Percentiles rank a stretch among this genome's conserved stretches.
Conservation (phyloP, 2,113 vertebrate genomes). For the Bubo blakistoni region DNA sequence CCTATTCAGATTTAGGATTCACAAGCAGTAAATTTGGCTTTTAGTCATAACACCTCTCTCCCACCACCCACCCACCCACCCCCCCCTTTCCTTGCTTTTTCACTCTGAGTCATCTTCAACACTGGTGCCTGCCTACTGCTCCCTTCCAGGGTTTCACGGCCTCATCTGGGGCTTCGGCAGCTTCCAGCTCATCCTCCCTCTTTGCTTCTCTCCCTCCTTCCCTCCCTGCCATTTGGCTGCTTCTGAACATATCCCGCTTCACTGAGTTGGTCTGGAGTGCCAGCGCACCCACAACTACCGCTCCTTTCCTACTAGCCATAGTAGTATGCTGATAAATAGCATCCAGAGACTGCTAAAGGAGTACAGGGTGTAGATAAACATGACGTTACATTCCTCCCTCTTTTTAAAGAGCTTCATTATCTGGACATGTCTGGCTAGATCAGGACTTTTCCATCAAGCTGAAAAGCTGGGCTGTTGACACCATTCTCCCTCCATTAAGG, state of each 20-base stretch:
- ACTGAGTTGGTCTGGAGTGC: not conserved
- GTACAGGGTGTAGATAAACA: not conserved
- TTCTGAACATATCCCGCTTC: not conserved
- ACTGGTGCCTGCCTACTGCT: constrained; percentile 46
- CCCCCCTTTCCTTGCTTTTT: constrained; percentile 52
- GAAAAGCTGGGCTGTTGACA: not conserved
- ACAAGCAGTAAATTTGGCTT: constrained; percentile 46
- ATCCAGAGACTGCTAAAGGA: not conserved
- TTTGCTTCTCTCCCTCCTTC: not conserved
- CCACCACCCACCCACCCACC: constrained; percentile 51
- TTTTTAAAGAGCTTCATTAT: not conserved
- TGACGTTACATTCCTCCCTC: not conserved
- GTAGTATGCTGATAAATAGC: not conserved
- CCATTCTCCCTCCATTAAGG: not conserved
- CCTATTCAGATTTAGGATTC: constrained; percentile 53
- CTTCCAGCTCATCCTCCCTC: not conserved
- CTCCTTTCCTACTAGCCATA: not conserved
- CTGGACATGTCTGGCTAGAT: not conserved
- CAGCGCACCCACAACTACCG: not conserved
- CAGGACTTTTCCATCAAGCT: not conserved
- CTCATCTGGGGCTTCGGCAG: constrained; percentile 41
- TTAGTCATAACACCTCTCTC: constrained; percentile 65
- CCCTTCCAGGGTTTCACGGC: constrained; percentile 43
- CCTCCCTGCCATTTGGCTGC: not conserved
- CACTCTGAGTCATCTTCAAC: constrained; percentile 61